A percentile compares a stretch with the other conserved stretches of the same genome.
These are phyloP conservation scores for Epizoanthus scotinus DNA, from an alignment of 92 coral and sea anemone genomes.

Conservation along the genomic window DNA sequence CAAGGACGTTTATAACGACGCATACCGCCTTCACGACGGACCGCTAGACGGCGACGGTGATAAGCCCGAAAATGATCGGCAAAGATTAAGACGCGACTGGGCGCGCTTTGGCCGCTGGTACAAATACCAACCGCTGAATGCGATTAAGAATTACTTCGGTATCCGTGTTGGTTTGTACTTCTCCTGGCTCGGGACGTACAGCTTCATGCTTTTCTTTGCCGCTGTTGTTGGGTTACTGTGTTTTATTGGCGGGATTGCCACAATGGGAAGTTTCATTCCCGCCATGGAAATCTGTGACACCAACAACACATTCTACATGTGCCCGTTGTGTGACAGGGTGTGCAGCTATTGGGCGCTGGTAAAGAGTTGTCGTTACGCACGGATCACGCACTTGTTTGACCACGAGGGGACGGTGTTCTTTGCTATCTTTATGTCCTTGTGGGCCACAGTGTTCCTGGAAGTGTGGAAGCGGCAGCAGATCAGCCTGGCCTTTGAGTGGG, in stretches of 20 bases:
- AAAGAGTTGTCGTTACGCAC: conserved; percentile 76
- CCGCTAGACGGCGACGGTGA: conserved; percentile 33
- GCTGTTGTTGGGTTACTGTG: conserved; percentile 83
- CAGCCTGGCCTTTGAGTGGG: conserved; percentile 92
- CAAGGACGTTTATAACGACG: conserved; percentile 67
- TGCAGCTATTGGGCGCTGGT: conserved; percentile 92
- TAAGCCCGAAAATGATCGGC: conserved; percentile 59
- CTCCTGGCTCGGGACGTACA: conserved; percentile 95
- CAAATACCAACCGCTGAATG: conserved; percentile 84
- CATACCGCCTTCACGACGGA: conserved; percentile 88
- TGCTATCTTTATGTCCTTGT: conserved; percentile 91
- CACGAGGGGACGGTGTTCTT: conserved; percentile 96
- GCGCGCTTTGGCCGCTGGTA: conserved; percentile 90
- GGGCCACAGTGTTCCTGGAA: conserved; percentile 95
- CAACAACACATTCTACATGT: conserved; percentile 88
- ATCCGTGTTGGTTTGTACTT: conserved; percentile 88
- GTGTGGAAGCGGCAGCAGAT: conserved; percentile 91
- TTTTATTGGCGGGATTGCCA: conserved; percentile 76
- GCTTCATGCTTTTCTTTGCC: conserved; percentile 81
- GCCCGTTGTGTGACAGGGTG: conserved; percentile 94
- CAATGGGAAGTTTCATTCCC: conserved; percentile 71
- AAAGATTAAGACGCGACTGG: conserved; percentile 71
- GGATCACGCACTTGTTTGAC: conserved; percentile 84
- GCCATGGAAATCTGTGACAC: conserved; percentile 82
- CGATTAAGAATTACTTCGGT: conserved; percentile 82